Evolutionary conservation across 2,113 vertebrate species (phyloP).

Genomic region (Azemiops feae): DNA sequence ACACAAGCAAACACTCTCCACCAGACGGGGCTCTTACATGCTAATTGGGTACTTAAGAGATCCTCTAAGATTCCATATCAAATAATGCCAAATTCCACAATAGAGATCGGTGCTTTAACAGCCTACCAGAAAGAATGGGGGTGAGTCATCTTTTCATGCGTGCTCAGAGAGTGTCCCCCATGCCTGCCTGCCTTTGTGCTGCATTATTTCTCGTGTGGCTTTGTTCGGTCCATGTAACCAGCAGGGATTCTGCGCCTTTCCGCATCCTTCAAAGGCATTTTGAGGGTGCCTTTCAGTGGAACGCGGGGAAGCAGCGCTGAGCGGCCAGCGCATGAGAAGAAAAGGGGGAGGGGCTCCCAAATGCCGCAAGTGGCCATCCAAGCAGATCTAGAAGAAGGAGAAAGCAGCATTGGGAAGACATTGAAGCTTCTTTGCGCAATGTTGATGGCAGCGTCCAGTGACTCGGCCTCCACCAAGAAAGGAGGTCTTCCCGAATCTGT

Average conservation of each 20-base stretch:
- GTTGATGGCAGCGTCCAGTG: not conserved
- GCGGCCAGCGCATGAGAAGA: not conserved
- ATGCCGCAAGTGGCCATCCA: not conserved
- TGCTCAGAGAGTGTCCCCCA: not conserved
- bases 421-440: not conserved
- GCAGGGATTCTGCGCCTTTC: not conserved
- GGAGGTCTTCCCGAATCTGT: not conserved
- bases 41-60: slow-evolving; percentile 62
- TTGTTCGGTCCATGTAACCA: not conserved
- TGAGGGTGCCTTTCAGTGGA: not conserved
- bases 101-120: not conserved
- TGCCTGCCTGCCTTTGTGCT: not conserved
- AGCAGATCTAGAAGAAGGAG: not conserved
- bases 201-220: not conserved
- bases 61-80: slow-evolving; percentile 58
- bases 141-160: too few relatives aligned
- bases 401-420: not conserved
- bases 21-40: slow-evolving; percentile 34
- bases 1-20: slow-evolving; percentile 30
- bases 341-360: not conserved
- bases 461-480: not conserved
- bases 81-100: slow-evolving; percentile 39
- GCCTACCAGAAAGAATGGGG: rapidly evolving
- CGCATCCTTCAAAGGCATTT: not conserved
- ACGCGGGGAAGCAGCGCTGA: not conserved